phyloP scores from a whole-genome alignment of 2,888 invertebrate genomes.

The Latrodectus elegans region DNA sequence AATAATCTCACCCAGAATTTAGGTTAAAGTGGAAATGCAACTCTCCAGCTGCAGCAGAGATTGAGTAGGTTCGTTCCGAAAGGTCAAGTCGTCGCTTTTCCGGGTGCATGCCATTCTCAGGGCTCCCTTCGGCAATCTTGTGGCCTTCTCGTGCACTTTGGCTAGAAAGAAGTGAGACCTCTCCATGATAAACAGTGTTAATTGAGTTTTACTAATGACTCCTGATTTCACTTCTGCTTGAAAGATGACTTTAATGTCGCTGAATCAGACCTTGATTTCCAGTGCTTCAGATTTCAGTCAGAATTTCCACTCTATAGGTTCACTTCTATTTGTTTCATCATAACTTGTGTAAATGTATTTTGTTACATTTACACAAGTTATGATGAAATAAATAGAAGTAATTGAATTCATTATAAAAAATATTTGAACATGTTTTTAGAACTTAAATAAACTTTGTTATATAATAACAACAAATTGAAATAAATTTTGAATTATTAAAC shows the following conservation, averaged over 20 bases:
- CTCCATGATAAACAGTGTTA: not conserved
- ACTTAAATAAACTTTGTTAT: too few relatives aligned
- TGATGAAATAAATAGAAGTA: too few relatives aligned
- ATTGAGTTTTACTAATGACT: not conserved
- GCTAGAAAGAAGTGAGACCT: not conserved
- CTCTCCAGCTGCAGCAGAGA: not conserved
- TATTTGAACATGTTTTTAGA: too few relatives aligned
- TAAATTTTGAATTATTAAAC: too few relatives aligned
- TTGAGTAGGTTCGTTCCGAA: constrained; percentile 17
- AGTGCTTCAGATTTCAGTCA: too few relatives aligned
- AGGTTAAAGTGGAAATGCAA: constrained; percentile 63
- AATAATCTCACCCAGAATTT: constrained; percentile 32
- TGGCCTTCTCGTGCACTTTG: constrained; percentile 7
- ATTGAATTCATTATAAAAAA: too few relatives aligned
- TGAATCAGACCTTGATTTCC: not conserved
- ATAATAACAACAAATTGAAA: too few relatives aligned
- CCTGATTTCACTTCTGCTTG: not conserved
- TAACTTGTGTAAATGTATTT: too few relatives aligned
- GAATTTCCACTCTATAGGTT: too few relatives aligned
- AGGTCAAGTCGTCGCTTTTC: constrained; percentile 54
- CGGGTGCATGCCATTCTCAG: constrained; percentile 45
- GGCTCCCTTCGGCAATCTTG: constrained; percentile 31
- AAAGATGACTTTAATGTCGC: not conserved
- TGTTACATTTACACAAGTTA: too few relatives aligned
- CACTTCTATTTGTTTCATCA: too few relatives aligned